Conservation (phyloP, 2,113 vertebrate species). For the Calidris pugnax region DNA sequence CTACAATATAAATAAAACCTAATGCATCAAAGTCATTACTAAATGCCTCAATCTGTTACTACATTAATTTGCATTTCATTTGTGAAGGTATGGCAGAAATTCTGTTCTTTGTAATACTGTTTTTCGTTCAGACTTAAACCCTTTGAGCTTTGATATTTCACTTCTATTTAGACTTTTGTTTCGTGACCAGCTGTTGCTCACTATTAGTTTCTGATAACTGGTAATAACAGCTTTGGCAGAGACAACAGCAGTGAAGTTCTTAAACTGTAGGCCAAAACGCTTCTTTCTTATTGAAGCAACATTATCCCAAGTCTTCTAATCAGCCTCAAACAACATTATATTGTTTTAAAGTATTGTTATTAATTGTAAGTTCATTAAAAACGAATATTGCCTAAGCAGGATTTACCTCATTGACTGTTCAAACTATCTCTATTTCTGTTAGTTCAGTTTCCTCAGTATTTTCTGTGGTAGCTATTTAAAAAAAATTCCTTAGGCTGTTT, state of each 20-base stretch:
- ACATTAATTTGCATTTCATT: not conserved
- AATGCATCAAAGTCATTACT: not conserved
- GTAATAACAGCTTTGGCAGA: not conserved
- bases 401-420: not conserved
- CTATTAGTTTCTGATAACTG: not conserved
- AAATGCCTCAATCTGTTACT: not conserved
- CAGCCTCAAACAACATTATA: not conserved
- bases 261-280: not conserved
- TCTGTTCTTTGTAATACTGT: not conserved
- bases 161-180: not conserved
- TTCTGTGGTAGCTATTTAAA: not conserved
- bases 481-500: not conserved
- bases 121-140: not conserved
- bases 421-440: not conserved
- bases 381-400: not conserved
- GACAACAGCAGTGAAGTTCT: not conserved
- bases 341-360: not conserved
- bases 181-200: not conserved
- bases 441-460: not conserved
- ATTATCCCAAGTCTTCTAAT: not conserved
- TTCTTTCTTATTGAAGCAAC: not conserved
- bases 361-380: not conserved
- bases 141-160: not conserved
- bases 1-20: not conserved
- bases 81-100: not conserved